phyloP scores from a whole-genome alignment of 92 coral and sea anemone genomes.

The Zoanthus gigantus region DNA sequence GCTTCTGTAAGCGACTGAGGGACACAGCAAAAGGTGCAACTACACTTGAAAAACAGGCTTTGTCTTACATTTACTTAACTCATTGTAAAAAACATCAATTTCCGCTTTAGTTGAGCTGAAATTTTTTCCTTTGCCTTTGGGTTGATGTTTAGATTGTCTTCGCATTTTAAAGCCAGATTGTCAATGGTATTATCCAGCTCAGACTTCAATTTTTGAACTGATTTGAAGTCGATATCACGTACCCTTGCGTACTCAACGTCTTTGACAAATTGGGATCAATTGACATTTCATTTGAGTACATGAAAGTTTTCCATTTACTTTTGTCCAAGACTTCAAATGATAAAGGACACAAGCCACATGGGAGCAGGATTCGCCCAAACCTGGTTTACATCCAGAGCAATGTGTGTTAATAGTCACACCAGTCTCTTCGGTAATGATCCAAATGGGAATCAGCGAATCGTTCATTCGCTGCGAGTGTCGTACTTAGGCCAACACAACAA shows the following conservation, averaged over 20 bases:
- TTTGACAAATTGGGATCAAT: conserved; percentile 33
- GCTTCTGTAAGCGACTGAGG: not conserved
- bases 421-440: conserved; percentile 47
- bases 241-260: conserved; percentile 44
- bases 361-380: conserved; percentile 24
- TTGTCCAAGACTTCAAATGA: conserved; percentile 35
- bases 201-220: conserved; percentile 33
- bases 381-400: conserved; percentile 28
- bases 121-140: not conserved
- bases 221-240: conserved; percentile 35
- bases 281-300: conserved; percentile 43
- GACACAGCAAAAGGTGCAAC: not conserved
- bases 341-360: conserved; percentile 24
- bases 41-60: not conserved
- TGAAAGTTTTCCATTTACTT: conserved; percentile 18
- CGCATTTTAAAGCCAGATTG: no score
- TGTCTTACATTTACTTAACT: not conserved
- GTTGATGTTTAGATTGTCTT: not conserved
- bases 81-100: not conserved
- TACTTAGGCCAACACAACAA: conserved; percentile 18
- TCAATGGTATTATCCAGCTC: conserved; percentile 36
- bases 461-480: conserved; percentile 59
- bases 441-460: conserved; percentile 27
- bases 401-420: not conserved
- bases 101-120: not conserved